Evolutionary conservation across 2,113 vertebrate genomes (phyloP), one percentile per base, ranked within the genome.

Genomic region (Spheniscus mendiculus): DNA sequence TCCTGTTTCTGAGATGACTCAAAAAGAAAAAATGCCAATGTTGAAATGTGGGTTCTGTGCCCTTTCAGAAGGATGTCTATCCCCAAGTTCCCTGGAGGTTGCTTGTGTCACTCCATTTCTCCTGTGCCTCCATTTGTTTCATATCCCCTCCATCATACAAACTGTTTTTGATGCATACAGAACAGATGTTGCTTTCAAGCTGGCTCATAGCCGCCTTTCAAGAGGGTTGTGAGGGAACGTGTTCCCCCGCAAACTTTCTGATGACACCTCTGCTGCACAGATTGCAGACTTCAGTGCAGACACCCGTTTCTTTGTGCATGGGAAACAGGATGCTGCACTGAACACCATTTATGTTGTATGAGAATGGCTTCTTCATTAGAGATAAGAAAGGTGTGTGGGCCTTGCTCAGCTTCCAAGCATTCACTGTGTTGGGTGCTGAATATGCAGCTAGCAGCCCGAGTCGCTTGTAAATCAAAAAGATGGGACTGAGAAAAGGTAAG

Each of bases 21-120:
- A 19, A 49, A 40, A 80, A 63, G 1, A 66, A 94, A 87, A 59
- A 30, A 17, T 13, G 5, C 3, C 0, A 0, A 30, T 63, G 22
- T 6, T 52, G 27, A 94, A 72, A 49, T 53, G 10, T 32, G 27
- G 10, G 15, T 80, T 83, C 55, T 73, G 8, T 73, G 22, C 10
- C 40, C 9, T 91, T 55, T 91, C 12, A 49, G 38, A 63, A 55
- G 9, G 18, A 34, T 67, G 5, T 26, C n/a, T 80, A 5, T 36
- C 4, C 9, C 5, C 0, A 2, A 26, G 10, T 38, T 83, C 20
- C 40, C 47, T 52, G 22, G 23, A 85, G 55, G 3, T 50, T 14
- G 2, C 38, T 65, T 82, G 11, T 72, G 42, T 90, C 27, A 26
- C 4, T 49, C 30, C 8, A 0, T 76, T 88, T 82, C 61, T 77